Conservation (phyloP, 2,113 vertebrate genomes). For the Oryzias javanicus region DNA sequence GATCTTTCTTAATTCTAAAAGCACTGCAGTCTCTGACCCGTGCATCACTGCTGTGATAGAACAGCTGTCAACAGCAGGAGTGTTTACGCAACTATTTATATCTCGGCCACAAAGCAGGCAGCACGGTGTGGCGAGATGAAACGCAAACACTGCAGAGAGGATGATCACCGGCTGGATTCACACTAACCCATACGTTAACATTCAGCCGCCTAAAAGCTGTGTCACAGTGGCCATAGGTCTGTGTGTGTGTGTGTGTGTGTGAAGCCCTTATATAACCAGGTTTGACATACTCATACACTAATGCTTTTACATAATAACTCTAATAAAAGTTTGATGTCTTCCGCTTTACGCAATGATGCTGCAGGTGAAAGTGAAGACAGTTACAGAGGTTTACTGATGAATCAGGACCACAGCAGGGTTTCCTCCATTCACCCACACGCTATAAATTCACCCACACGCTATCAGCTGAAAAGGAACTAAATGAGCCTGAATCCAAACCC, state of each 20-base stretch:
- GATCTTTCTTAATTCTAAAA: conserved; percentile 2
- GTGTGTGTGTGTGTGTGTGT: not conserved
- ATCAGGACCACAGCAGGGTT: conserved; percentile 18
- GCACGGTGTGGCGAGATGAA: conserved; percentile 30
- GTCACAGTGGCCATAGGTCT: not conserved
- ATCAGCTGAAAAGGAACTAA: conserved; percentile 15
- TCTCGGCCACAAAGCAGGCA: conserved; percentile 37
- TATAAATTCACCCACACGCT: conserved; percentile 14
- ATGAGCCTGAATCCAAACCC: conserved; percentile 16
- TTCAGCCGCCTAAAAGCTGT: too few species aligned
- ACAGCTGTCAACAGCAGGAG: conserved; percentile 57
- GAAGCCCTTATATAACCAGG: conserved; percentile 42
- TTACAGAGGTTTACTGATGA: conserved; percentile 16
- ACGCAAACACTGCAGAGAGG: conserved; percentile 31
- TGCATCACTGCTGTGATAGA: conserved; percentile 50
- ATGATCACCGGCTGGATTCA: conserved; percentile 8
- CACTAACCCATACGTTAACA: not conserved
- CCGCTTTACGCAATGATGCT: conserved; percentile 42
- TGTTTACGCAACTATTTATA: conserved; percentile 66
- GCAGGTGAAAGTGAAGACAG: conserved; percentile 16
- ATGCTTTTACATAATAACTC: conserved; percentile 47
- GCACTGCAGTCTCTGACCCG: conserved; percentile 19
- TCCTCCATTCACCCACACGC: conserved; percentile 14
- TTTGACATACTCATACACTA: conserved; percentile 37
- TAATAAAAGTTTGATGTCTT: conserved; percentile 31